Evolutionary conservation across 2,797 vertebrate genomes (phyloP).

Genomic region (Rhynchotus rufescens): DNA sequence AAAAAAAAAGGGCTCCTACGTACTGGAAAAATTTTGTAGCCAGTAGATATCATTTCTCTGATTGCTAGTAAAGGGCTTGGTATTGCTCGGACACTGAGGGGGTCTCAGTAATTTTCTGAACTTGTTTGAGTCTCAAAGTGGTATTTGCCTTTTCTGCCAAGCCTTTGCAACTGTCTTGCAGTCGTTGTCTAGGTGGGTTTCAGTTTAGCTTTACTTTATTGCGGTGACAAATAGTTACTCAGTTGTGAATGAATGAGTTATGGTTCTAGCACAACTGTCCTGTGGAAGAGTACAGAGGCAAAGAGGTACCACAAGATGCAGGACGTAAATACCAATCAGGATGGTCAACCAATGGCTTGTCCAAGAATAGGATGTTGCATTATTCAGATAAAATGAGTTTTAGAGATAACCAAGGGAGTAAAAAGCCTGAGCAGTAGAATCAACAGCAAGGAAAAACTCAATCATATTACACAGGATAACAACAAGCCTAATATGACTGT

Average conservation of each 20-base stretch:
- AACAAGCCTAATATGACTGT: not conserved
- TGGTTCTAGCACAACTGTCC: not conserved
- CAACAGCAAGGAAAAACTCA: not conserved
- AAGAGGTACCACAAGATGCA: not conserved
- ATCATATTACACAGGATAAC: not conserved
- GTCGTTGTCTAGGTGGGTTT: not conserved
- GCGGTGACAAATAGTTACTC: not conserved
- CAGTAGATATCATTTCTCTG: not conserved
- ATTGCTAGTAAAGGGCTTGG: not conserved
- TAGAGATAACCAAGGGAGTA: not conserved
- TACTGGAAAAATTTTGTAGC: not conserved
- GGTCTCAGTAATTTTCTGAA: not conserved
- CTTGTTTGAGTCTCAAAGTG: not conserved
- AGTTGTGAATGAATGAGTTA: not conserved
- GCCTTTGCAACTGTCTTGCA: not conserved
- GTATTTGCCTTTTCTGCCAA: not conserved
- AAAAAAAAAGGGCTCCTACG: fast-evolving
- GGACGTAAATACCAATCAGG: not conserved
- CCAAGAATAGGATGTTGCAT: fast-evolving
- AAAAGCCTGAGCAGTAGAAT: not conserved
- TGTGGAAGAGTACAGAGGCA: not conserved
- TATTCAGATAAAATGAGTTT: not conserved
- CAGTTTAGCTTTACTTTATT: not conserved
- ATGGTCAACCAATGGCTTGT: not conserved
- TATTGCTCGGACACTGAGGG: not conserved